Evolutionary conservation across 1,140 invertebrate genomes (phyloP), one percentile per base, ranked within the genome.

Genomic region (Patella vulgata): DNA sequence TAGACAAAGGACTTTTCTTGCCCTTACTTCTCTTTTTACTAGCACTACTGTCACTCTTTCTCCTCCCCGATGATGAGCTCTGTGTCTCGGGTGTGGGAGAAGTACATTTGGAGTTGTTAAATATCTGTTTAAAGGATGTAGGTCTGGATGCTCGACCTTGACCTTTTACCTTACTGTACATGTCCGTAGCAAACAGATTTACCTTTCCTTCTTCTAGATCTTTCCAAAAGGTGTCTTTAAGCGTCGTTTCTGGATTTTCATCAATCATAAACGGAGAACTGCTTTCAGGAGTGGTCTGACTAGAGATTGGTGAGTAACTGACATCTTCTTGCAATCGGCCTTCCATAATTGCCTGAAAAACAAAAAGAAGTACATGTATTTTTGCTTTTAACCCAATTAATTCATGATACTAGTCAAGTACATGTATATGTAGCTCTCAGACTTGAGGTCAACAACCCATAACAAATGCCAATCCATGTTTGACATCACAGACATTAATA

Each of bases 201-300:
- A 82, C 71, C 47, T 74, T 66, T 2, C 80, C 80, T 61, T 75
- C 76, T 58, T 81, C 74, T n/a, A 82, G 66, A 52, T 82, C 80
- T 58, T 77, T 75, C 79, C 79, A 82, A 56, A 82, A 82, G 12
- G 77, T 76, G 61, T 81, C 77, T 54, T 80, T 81, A 14, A 74
- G 63, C 27, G 65, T 51, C 33, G 19, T 21, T 23, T 25, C 23
- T 25, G 21, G 14, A 21, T 40, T 30, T 30, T 17, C 50, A 9
- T 28, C 50, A 11, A 21, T 52, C 33, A 30, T n/a, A 8, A 36
- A 31, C 1, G 28, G 14, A 36, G 12, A 31, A 30, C 12, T 31
- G 4, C 8, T 52, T 12, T 17, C 27, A 21, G 5, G 47, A 30
- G 25, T 30, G 12, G 40, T 44, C 21, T 43, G n/a, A 21, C 14